Evolutionary conservation across 2,113 vertebrate genomes (phyloP).

Genomic region (Danionella cerebrum): DNA sequence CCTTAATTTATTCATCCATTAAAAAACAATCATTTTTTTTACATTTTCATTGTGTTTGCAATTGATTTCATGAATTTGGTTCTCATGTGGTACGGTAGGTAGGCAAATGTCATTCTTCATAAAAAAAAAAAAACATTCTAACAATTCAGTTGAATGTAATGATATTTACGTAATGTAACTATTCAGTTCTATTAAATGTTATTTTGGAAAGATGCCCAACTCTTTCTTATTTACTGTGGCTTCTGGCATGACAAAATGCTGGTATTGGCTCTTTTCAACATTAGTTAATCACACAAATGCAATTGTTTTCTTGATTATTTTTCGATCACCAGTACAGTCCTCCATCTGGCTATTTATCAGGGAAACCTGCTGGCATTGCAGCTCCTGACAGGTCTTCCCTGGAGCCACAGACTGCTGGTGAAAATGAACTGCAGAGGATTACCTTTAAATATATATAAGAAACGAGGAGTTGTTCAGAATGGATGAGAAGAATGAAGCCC

Average conservation of each 20-base stretch:
- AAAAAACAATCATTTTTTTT: too few relatives aligned
- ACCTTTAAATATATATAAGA: slow-evolving; percentile 14
- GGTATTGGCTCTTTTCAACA: background rate
- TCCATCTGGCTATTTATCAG: background rate
- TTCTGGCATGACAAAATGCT: background rate
- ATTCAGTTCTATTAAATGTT: background rate
- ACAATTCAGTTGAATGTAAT: too few relatives aligned
- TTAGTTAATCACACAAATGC: background rate
- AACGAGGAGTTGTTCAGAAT: background rate
- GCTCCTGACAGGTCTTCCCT: background rate
- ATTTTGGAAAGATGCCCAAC: background rate
- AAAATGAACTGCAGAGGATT: background rate
- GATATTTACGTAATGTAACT: too few relatives aligned
- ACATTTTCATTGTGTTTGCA: too few relatives aligned
- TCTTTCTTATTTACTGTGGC: background rate
- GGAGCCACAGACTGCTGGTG: background rate
- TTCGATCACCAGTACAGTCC: background rate
- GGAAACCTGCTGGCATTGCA: background rate
- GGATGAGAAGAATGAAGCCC: background rate
- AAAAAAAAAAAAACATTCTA: too few relatives aligned
- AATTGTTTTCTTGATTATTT: background rate
- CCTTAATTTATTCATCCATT: too few relatives aligned
- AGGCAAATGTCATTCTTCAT: too few relatives aligned
- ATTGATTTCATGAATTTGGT: too few relatives aligned
- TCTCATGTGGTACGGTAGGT: too few relatives aligned